phyloP scores from a whole-genome alignment of 2,888 invertebrate species.

The Xiphydria camelus region DNA sequence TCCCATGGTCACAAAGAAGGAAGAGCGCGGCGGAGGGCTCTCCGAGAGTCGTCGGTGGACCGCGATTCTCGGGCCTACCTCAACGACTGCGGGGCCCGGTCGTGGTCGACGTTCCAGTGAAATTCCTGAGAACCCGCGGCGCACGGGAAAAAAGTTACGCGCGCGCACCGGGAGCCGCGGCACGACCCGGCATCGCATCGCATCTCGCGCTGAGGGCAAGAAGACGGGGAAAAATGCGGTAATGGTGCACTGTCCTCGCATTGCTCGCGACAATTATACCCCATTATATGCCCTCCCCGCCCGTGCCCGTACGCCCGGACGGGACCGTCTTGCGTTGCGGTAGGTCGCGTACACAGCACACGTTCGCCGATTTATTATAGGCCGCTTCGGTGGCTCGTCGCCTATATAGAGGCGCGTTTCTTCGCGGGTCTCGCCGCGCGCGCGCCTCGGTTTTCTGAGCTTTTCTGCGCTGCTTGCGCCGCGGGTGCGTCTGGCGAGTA shows the following conservation, averaged over 20 bases:
- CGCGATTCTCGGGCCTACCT: constrained; percentile 43
- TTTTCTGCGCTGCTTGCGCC: no score
- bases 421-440: no score
- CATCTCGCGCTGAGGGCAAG: constrained; percentile 34
- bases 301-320: constrained; percentile 19
- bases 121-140: constrained; percentile 48
- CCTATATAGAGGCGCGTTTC: no score
- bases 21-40: no score
- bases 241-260: constrained; percentile 58
- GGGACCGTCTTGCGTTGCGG: constrained; percentile 45
- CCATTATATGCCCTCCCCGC: constrained; percentile 52
- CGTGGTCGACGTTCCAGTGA: constrained; percentile 46
- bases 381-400: no score
- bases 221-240: constrained; percentile 55
- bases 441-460: no score
- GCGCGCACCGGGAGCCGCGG: constrained; percentile 29
- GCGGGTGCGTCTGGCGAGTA: no score
- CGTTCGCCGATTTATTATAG: constrained; percentile 42
- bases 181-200: constrained; percentile 29
- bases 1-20: no score
- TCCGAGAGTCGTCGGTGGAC: no score
- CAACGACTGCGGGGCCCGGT: constrained; percentile 38
- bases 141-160: constrained; percentile 35
- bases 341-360: constrained; percentile 45
- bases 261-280: constrained; percentile 57